Base-by-base conservation (phyloP, 1,140 invertebrate genomes). In the Drosophila funebris region DNA sequence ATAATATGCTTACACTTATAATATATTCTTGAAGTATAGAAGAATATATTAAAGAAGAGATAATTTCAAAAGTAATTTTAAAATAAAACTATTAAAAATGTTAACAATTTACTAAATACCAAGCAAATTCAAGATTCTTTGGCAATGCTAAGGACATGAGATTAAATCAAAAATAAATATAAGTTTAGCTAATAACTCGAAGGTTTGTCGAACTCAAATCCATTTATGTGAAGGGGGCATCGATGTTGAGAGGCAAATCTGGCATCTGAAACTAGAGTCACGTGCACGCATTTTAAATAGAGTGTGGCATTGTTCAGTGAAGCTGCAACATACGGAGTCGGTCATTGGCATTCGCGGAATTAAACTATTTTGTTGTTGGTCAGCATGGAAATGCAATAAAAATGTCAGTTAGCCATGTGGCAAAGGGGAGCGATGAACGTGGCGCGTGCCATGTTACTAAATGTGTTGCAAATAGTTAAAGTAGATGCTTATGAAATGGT, bases 361-460 rank as follows among this genome's bases (percentile, higher is more conserved):
- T 76, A 64, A 73, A 85, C 68, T 67, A 64, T 77, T 84, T 84
- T 81, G 73, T 74, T 87, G 77, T 62, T 67, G 78, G 67, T 44
- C 82, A 81, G 69, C 81, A 67, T 57, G 60, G 73, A 57, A 31
- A 62, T 11, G 82, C 77, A 81, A 77, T 81, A 84, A 85, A 84
- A 87, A 61, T 64, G 73, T 68, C 78, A 82, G 78, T 66, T 81
- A 70, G 73, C 67, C 76, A 80, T 82, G 78, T 77, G 78, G 69
- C 62, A 64, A 80, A 81, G 78, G 73, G 78, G 69, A 53, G 41
- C 20, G 37, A 1, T 37, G 36, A 37, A 1, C 22, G 22, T 37
- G 36, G 36, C 36, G 78, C 67, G 73, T 80, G 73, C 3, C 73
- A 80, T 75, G 71, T 63, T 61, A 41, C 43, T 69, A 81, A 81